Base-by-base conservation (phyloP, 2,888 invertebrate species). In the Xanthia icteritia region DNA sequence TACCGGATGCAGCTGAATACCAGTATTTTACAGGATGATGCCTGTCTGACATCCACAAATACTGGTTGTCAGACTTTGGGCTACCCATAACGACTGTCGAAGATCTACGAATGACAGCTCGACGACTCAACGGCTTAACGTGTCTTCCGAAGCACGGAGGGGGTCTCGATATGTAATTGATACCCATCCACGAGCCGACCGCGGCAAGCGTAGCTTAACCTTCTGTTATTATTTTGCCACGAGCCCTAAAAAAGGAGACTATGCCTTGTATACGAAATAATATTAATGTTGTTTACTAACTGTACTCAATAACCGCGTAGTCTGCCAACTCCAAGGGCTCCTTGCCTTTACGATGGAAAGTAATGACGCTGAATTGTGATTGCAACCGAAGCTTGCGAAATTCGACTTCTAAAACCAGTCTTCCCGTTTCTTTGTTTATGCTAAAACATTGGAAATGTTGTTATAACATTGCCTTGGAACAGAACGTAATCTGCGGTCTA, bases 241-340 rank as follows among this genome's bases (percentile, higher is more conserved):
- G 1, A 27, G 0, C 17, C 17, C 17, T 17, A 31, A 31, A 31
- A 63, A 36, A 36, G 23, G 39, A 65, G 42, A 5, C 64, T n/a
- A 11, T 27, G 39, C 39, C 36, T 36, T n/a, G n/a, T n/a, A n/a
- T 31, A 31, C 2, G 31, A 31, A 31, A 31, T 31, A 31, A 39
- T 39, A 42, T 11, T 42, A 36, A n/a, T n/a, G 9, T 11, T 36
- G 5, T 68, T 51, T 63, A 78, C 87, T 91, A 85, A 92, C 92
- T 77, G 27, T 83, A 90, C 13, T 79, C 84, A 36, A 89, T 64
- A 1, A 71, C 75, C 1, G 77, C 48, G 17, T 71, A 88, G 64
- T 92, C 91, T 2, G 73, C 68, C 0, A 81, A 64, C 9, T 87
- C 81, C 2, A 92, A 76, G 0, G 92, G 88, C n/a, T 92, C 92